Evolutionary conservation across 2,113 vertebrate genomes (phyloP), one percentile per base, ranked within the genome.

Genomic region (Hippolais icterina): DNA sequence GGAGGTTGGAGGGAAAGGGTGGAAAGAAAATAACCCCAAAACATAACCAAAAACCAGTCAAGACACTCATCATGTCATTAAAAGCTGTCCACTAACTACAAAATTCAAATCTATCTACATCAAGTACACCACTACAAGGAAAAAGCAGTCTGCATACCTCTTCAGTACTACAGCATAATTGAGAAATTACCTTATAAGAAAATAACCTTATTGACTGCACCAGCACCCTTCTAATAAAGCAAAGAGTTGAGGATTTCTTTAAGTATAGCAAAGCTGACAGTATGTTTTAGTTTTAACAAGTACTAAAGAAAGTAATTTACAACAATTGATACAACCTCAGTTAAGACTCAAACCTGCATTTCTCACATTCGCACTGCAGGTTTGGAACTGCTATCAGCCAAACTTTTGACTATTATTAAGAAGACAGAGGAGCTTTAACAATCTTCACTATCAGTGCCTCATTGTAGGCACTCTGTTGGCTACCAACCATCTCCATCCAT

Each of bases 401-500:
- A 93, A 93, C 87, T 84, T 96, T 94, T 79, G 77, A 94, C 93
- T 91, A 54, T 64, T 91, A 94, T 94, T 90, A 95, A 96, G 65
- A 94, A 46, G 35, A 97, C 96, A 93, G 82, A 90, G 81, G 79
- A 96, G 47, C 96, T 94, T 96, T 96, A 94, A 93, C 93, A 97
- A 90, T 97, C 95, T 96, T 96, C 97, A 83, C 75, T 94, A 89
- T 72, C 66, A 70, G 94, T 93, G 82, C 95, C 96, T 95, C 95
- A 79, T 87, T 97, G 93, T 95, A 97, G 97, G 97, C 96, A 97
- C 91, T 91, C 91, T 95, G 65, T 74, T 93, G 87, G 89, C 96
- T 97, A 97, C 94, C 93, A 96, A 97, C 92, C 92, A 97, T 87
- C 81, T 96, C 93, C 93, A 97, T 93, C 92, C 95, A 75, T 90